Conservation (phyloP, 1,140 invertebrate species). For the Orchestia grillus region DNA sequence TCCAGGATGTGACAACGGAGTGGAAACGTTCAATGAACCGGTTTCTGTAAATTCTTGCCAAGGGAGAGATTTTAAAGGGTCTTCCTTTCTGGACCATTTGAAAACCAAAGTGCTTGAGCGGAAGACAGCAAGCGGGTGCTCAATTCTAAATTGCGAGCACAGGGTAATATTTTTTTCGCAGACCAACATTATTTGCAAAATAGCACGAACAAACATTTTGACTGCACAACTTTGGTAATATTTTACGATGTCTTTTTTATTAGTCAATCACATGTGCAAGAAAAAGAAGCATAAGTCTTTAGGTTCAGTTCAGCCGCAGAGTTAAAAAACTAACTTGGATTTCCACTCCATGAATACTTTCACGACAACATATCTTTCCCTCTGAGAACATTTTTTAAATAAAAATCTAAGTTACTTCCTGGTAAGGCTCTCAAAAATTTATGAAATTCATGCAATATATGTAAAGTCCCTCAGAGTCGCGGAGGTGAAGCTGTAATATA, state of each 20-base stretch:
- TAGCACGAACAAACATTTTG: background rate
- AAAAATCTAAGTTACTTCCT: too few relatives aligned
- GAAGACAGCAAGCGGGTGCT: conserved; percentile 4
- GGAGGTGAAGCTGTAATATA: too few relatives aligned
- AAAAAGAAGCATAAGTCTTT: background rate
- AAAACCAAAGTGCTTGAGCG: conserved; percentile 7
- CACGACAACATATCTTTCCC: background rate
- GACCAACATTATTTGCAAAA: background rate
- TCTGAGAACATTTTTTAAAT: too few relatives aligned
- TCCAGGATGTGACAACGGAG: background rate
- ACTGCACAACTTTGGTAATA: background rate
- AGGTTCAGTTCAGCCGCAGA: background rate
- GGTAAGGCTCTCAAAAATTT: too few relatives aligned
- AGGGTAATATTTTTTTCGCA: background rate
- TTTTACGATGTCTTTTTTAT: background rate
- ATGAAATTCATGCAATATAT: too few relatives aligned
- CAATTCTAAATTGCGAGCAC: background rate
- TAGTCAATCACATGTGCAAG: background rate
- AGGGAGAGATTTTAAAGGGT: conserved; percentile 10
- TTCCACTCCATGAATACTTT: background rate
- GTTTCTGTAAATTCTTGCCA: conserved; percentile 5
- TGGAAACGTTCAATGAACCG: conserved; percentile 1
- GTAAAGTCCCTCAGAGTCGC: too few relatives aligned
- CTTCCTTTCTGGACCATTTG: background rate
- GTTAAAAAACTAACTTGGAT: background rate